Evolutionary conservation across 2,797 vertebrate genomes (phyloP).

Genomic region (Premnoplex brunnescens): DNA sequence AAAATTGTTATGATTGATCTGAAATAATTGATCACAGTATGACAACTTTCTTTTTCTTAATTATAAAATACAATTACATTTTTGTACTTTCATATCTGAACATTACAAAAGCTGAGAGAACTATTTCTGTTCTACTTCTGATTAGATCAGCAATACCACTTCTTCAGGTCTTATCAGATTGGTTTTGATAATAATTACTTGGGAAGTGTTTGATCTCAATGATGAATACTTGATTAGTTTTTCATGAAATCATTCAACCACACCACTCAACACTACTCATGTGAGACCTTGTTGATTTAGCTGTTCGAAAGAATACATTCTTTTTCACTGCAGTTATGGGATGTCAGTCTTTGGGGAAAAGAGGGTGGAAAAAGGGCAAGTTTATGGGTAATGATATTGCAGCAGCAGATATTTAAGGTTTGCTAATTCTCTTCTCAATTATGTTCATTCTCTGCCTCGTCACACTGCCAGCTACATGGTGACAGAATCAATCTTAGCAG

Average conservation of each 20-base stretch:
- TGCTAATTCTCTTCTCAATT: conserved; percentile 93
- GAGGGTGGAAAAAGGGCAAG: conserved; percentile 88
- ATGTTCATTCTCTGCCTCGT: conserved; percentile 79
- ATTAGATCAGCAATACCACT: conserved; percentile 87
- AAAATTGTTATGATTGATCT: conserved; percentile 60
- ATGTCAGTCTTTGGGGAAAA: conserved; percentile 86
- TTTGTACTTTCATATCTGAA: conserved; percentile 77
- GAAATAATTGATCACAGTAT: conserved; percentile 58
- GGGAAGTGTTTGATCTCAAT: conserved; percentile 96
- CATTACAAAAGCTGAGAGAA: conserved; percentile 75
- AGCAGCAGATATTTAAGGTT: conserved; percentile 90
- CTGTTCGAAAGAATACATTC: conserved; percentile 85
- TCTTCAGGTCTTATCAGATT: conserved; percentile 87
- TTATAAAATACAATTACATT: conserved; percentile 85
- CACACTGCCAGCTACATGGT: conserved; percentile 74
- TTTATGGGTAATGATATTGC: conserved; percentile 99
- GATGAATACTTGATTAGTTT: conserved; percentile 99
- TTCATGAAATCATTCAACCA: conserved; percentile 98
- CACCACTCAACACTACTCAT: conserved; percentile 84
- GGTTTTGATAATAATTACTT: conserved; percentile 94
- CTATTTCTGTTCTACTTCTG: conserved; percentile 83
- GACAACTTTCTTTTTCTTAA: conserved; percentile 70
- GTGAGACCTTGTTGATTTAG: conserved; percentile 95
- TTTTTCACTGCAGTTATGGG: conserved; percentile 78
- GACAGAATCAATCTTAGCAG: conserved; percentile 83